Evolutionary conservation across 2,888 invertebrate species (phyloP).

Genomic region (Onthophagus sagittarius): DNA sequence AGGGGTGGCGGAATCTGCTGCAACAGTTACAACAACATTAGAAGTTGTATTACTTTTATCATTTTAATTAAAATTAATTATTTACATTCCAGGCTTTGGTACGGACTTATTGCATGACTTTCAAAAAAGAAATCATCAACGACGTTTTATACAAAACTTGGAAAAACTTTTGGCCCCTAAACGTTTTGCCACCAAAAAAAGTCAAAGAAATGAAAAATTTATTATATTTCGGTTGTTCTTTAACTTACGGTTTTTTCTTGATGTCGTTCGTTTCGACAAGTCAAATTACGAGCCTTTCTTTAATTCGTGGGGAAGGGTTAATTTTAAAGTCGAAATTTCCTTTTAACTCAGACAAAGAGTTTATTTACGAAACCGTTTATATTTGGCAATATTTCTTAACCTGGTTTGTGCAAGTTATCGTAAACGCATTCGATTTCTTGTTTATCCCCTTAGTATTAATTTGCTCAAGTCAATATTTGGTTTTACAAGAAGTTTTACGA

Average conservation of each 20-base stretch:
- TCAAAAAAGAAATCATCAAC: conserved; percentile 15
- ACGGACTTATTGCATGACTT: conserved; percentile 14
- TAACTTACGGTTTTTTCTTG: background rate
- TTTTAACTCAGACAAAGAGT: conserved; percentile 22
- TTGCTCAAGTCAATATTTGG: conserved; percentile 16
- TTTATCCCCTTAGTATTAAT: conserved; percentile 17
- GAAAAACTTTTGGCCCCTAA: conserved; percentile 19
- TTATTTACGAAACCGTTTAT: conserved; percentile 27
- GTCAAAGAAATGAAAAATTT: background rate
- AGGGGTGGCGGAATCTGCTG: background rate
- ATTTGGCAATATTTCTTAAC: conserved; percentile 25
- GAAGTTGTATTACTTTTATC: background rate
- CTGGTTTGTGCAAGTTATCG: conserved; percentile 16
- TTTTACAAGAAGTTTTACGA: conserved; percentile 28
- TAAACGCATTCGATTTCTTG: conserved; percentile 21
- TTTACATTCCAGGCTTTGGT: conserved; percentile 17
- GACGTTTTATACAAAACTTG: conserved; percentile 19
- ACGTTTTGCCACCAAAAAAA: background rate
- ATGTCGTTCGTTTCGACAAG: conserved; percentile 7
- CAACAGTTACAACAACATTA: conserved; percentile 7
- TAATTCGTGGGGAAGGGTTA: conserved; percentile 13
- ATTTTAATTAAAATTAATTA: background rate
- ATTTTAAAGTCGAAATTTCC: conserved; percentile 26
- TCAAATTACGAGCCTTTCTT: conserved; percentile 16
- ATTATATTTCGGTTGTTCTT: background rate